phyloP scores from a whole-genome alignment of 2,113 vertebrate genomes.

The Cynocephalus volans region DNA sequence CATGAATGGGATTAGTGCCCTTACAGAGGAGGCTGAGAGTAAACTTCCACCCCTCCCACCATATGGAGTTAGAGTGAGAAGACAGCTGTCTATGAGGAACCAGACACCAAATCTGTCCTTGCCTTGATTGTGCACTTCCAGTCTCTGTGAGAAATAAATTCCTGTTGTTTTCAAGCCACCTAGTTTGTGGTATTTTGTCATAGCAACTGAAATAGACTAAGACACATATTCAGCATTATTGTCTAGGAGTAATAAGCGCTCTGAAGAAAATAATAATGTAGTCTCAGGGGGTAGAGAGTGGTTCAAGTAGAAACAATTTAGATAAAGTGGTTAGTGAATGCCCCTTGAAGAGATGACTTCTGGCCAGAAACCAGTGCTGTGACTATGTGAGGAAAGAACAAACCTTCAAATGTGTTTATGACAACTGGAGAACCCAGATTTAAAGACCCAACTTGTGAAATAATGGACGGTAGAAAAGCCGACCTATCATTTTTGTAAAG shows the following conservation, averaged over 20 bases:
- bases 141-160: not conserved
- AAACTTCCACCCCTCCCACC: too few relatives aligned
- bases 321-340: too few relatives aligned
- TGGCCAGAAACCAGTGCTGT: not conserved
- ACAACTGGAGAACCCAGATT: not conserved
- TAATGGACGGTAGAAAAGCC: constrained; percentile 18
- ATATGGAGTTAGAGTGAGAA: not conserved
- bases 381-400: not conserved
- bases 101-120: not conserved
- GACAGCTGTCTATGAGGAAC: not conserved
- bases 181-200: not conserved
- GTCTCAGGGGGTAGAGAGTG: not conserved
- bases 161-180: not conserved
- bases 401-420: not conserved
- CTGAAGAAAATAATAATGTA: not conserved
- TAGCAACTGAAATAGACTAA: not conserved
- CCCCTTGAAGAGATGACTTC: not conserved
- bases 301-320: not conserved
- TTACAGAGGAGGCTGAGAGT: not conserved
- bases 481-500: constrained; percentile 49
- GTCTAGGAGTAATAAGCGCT: not conserved
- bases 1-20: too few relatives aligned
- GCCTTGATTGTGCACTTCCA: not conserved
- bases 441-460: not conserved
- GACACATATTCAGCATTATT: accelerated